Percentiles rank a stretch among this genome's conserved stretches.
Evolutionary conservation across 2,888 invertebrate genomes (phyloP).

Genomic region (Coremacera marginata): DNA sequence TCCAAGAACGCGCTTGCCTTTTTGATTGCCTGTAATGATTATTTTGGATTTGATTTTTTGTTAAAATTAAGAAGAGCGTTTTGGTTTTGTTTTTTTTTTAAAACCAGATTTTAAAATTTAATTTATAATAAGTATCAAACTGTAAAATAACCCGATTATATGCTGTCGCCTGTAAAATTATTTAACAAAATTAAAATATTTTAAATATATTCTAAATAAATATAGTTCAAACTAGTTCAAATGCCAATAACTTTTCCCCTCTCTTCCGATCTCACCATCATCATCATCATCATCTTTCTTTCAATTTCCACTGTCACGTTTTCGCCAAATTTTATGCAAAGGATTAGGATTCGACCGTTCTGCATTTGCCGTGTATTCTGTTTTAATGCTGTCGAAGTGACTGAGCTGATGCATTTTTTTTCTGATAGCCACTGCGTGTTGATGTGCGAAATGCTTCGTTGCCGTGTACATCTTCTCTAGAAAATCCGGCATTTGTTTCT

Average conservation of each 20-base stretch:
- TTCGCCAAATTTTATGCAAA: conserved; percentile 2
- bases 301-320: conserved; percentile 22
- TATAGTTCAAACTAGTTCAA: conserved; percentile 11
- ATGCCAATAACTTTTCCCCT: conserved; percentile 19
- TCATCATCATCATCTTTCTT: background rate
- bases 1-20: too few relatives aligned
- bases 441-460: conserved; percentile 73
- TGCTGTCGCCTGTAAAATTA: background rate
- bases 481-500: conserved; percentile 83
- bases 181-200: conserved; percentile 12
- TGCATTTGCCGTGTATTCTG: conserved; percentile 60
- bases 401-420: conserved; percentile 54
- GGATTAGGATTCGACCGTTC: conserved; percentile 47
- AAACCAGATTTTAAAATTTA: conserved; percentile 7
- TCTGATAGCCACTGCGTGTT: conserved; percentile 67
- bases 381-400: conserved; percentile 50
- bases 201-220: conserved; percentile 8
- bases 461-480: conserved; percentile 78
- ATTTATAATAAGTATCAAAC: background rate
- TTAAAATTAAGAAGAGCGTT: too few relatives aligned
- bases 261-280: background rate
- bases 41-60: too few relatives aligned
- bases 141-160: background rate
- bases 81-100: background rate
- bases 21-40: too few relatives aligned